Base-by-base conservation (phyloP, 1,140 invertebrate species). In the Hypsibius dujardini region DNA sequence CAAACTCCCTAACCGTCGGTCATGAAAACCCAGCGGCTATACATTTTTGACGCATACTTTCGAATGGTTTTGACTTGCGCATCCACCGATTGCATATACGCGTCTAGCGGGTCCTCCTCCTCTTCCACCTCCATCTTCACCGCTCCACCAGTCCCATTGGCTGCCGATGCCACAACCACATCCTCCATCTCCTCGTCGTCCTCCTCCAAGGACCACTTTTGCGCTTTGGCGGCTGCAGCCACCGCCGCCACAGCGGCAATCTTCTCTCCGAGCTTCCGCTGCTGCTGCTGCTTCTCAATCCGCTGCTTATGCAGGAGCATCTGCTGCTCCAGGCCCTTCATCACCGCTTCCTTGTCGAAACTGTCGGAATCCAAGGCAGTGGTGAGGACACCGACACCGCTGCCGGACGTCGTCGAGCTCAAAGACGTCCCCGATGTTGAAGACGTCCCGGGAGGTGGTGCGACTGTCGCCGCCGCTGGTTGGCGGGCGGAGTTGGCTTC, bases 11-110 rank as follows among this genome's bases (percentile, higher is more conserved):
- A n/a, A n/a, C n/a, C n/a, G n/a, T n/a, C n/a, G n/a, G n/a, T n/a
- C n/a, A n/a, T n/a, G n/a, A n/a, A n/a, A n/a, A n/a, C n/a, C n/a
- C n/a, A n/a, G n/a, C n/a, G n/a, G n/a, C n/a, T n/a, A n/a, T n/a
- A n/a, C n/a, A n/a, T n/a, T n/a, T 82, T 83, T 46, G 78, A 80
- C 72, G 87, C 87, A 47, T 88, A 79, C 79, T 90, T 87, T 79
- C 90, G 90, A 1, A 92, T 88, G 79, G 92, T 90, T n/a, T 90
- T 83, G 15, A 95, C 91, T 84, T 95, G 91, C 76, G 87, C 86
- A 78, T 88, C 86, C 14, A 90, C 87, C 75, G 82, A 90, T 78
- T 88, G 85, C 95, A 98, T 98, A 77, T 89, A 98, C 2, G 92
- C 93, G 85, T 98, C 93, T 2, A 98, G 80, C 15, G 94, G 91